Conservation (phyloP, 2,888 invertebrate species). For the Clistopyga incitator region DNA sequence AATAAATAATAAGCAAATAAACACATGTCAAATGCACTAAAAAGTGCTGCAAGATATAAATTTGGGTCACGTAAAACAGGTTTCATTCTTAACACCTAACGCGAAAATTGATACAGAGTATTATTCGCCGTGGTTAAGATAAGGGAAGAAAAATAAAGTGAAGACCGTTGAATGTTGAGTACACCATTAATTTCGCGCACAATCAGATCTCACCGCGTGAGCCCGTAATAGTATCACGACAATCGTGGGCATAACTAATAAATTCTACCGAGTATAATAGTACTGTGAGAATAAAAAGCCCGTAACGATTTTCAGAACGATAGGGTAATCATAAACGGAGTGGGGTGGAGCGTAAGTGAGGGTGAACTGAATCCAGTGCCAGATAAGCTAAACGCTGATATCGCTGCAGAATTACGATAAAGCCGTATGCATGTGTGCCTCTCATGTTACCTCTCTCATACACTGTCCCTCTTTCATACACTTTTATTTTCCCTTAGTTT, state of each 20-base stretch:
- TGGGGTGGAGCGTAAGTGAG: slow-evolving; percentile 5
- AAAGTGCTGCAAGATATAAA: not conserved
- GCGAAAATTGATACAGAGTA: not conserved
- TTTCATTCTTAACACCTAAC: not conserved
- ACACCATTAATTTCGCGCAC: not conserved
- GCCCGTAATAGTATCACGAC: slow-evolving; percentile 25
- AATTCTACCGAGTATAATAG: slow-evolving; percentile 60
- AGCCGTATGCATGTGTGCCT: slow-evolving; percentile 27
- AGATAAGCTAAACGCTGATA: slow-evolving; percentile 65
- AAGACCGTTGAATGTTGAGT: slow-evolving; percentile 2
- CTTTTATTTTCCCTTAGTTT: not conserved
- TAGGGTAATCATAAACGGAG: slow-evolving; percentile 55
- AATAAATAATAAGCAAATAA: no score
- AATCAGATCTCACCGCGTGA: slow-evolving; percentile 30
- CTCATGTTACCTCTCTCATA: not conserved
- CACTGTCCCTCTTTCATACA: not conserved
- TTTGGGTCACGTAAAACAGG: not conserved
- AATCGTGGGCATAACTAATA: slow-evolving; percentile 46
- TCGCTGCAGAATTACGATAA: slow-evolving; percentile 65
- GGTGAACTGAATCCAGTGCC: slow-evolving; percentile 33
- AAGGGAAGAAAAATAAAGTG: not conserved
- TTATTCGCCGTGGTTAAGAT: not conserved
- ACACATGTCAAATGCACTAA: not conserved
- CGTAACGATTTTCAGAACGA: slow-evolving; percentile 59
- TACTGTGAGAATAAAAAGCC: slow-evolving; percentile 55